Conservation (phyloP, 2,113 vertebrate species). For the Stegostoma tigrinum region DNA sequence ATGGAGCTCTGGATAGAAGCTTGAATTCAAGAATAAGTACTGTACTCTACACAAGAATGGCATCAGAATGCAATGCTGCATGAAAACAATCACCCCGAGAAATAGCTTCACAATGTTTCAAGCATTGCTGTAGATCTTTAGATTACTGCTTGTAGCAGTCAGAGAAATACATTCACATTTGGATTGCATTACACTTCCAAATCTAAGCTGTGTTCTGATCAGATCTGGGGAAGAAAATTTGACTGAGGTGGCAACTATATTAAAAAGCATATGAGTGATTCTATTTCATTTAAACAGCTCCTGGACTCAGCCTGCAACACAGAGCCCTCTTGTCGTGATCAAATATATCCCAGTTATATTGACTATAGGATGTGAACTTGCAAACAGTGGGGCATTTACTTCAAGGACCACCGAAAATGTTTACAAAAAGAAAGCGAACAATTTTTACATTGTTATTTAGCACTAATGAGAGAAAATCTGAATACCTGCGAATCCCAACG, state of each 20-base stretch:
- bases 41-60: not conserved
- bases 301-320: not conserved
- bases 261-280: not conserved
- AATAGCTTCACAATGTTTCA: not conserved
- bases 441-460: not conserved
- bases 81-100: not conserved
- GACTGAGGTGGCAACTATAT: not conserved
- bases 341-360: not conserved
- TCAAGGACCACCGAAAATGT: not conserved
- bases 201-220: not conserved
- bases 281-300: not conserved
- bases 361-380: not conserved
- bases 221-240: not conserved
- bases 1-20: not conserved
- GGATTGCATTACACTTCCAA: not conserved
- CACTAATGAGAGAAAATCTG: not conserved
- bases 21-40: not conserved
- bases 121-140: not conserved
- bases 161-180: not conserved
- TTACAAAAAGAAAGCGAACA: not conserved
- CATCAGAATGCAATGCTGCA: not conserved
- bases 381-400: not conserved
- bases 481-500: slow-evolving; percentile 86
- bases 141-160: not conserved
- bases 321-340: not conserved